phyloP scores from a whole-genome alignment of 2,113 vertebrate genomes.

The Bubo bubo region DNA sequence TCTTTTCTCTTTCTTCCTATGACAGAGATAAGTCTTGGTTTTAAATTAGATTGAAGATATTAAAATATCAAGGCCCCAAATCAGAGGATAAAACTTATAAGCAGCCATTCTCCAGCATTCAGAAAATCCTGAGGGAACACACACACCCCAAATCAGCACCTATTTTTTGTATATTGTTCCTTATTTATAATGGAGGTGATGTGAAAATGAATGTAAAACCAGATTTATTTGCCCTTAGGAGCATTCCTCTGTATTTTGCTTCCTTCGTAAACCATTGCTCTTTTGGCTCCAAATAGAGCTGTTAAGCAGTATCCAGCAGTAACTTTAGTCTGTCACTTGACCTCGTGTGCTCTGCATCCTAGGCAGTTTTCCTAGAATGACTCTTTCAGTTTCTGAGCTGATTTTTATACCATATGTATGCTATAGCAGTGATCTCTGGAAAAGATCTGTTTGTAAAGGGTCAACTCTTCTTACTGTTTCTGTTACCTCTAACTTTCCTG shows the following conservation, averaged over 20 bases:
- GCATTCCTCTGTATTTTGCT: rapidly evolving
- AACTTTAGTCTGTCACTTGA: neutral
- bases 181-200: neutral
- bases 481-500: no score
- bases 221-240: rapidly evolving
- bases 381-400: no score
- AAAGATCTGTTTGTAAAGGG: neutral
- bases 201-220: rapidly evolving
- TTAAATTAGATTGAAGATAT: neutral
- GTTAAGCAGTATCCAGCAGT: neutral
- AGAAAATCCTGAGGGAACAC: neutral
- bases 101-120: neutral
- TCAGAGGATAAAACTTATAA: neutral
- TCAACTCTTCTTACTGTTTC: neutral
- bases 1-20: neutral
- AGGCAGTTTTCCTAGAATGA: rapidly evolving
- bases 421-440: neutral
- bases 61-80: neutral
- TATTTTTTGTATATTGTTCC: neutral
- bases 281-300: neutral
- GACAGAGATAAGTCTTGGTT: neutral
- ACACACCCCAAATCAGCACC: neutral
- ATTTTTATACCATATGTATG: rapidly evolving
- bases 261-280: neutral
- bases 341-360: neutral